Base-by-base conservation (phyloP, 2,113 vertebrate species). In the Ophthalmolycus amberensis region DNA sequence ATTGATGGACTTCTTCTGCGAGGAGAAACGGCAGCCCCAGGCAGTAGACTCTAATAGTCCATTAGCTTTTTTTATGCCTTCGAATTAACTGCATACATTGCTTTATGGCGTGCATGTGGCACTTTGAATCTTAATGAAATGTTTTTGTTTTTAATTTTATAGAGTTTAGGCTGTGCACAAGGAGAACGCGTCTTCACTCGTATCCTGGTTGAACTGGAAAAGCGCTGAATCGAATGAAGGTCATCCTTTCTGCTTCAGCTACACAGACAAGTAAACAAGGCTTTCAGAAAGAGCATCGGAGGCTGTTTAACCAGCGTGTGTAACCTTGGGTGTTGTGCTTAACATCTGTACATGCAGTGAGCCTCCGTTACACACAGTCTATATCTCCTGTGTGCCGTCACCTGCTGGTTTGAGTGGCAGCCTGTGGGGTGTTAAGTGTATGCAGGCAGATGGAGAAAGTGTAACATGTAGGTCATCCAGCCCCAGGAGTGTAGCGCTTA, bases 31-130 rank as follows among this genome's bases (percentile, higher is more conserved):
- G 66, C 75, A 82, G 89, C 91, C 88, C 64, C 32, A 69, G 91
- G 92, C 89, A 75, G 68, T 64, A 72, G 69, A 69, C 84, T 83
- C 81, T 90, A 89, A 92, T 88, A 93, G 82, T 89, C 90, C 87
- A 93, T 95, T 93, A 94, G 83, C 86, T 88, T 86, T 85, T 85
- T 91, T 93, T 87, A 90, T 86, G 90, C 82, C 77, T 83, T 85
- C 25, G 11, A 93, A 93, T 94, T 90, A 93, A 92, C 90, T 78
- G 84, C 91, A 88, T 79, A 80, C 77, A 85, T 83, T 82, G 64
- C 87, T 92, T 94, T 89, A 90, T 71, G 70, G 84, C 58, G 27
- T 67, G 58, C 71, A 79, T 73, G 87, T 73, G 70, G 74, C 88
- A 73, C 71, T 85, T 83, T 89, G 88, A 88, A 88, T 90, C 82